Evolutionary conservation across 2,113 vertebrate genomes (phyloP), one percentile per base, ranked within the genome.

Genomic region (Perca fluviatilis): DNA sequence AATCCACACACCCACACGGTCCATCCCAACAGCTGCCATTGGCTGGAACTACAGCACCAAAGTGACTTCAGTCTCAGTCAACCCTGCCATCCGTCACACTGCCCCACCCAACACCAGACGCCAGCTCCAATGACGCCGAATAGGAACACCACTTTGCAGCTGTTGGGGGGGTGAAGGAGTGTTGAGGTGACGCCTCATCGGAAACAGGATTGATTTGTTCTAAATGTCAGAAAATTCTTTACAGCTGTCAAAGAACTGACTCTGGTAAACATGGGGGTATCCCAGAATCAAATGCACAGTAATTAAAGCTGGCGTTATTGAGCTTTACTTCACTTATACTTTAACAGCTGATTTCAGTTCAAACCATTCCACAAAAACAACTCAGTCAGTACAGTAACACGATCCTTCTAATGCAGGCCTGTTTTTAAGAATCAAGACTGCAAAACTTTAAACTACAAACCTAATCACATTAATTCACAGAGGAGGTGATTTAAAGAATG

Each of bases 21-120:
- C 23, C 63, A 53, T 40, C 60, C 80, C 33, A 80, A 74, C 86
- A 91, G 89, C 92, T 90, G 84, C 62, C n/a, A 43, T 54, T 51
- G 30, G 71, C 64, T 77, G 86, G 75, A 73, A 74, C 7, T 23
- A 23, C n/a, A 56, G 47, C 68, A 60, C 66, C 30, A 19, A 25
- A 69, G 51, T 5, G 4, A 27, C 60, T 79, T 43, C 71, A 77
- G 54, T 56, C 18, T 63, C 43, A 57, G 12, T 73, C 57, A 57
- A 58, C 63, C 25, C 58, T 71, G 63, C 77, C 67, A 76, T 84
- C 81, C 61, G 43, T 82, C 75, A 88, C 57, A 57, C 54, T 33
- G 69, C 61, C 85, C 61, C 74, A 78, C 86, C 86, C 66, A 65
- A 46, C 40, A 23, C n/a, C 53, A 69, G 64, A 68, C 3, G 53